Evolutionary conservation across 1,140 invertebrate species (phyloP).

Genomic region (Zaprionus nigranus): DNA sequence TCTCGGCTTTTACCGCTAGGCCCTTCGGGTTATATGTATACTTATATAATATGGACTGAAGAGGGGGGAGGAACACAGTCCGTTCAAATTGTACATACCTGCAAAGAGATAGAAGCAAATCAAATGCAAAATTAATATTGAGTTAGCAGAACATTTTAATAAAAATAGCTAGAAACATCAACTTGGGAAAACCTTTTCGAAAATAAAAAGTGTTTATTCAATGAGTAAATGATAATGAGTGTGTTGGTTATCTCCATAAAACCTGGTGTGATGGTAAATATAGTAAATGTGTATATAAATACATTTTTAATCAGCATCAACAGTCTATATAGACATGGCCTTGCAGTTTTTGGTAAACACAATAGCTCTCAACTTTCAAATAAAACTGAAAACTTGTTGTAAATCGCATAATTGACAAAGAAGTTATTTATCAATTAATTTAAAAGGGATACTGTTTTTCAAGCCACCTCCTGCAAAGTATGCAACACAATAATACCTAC

Average conservation of each 20-base stretch:
- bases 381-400: too few relatives aligned
- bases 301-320: too few relatives aligned
- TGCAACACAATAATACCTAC: too few relatives aligned
- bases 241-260: not conserved
- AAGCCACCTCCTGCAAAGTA: too few relatives aligned
- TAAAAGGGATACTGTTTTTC: too few relatives aligned
- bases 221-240: not conserved
- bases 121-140: slow-evolving; percentile 6
- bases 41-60: not conserved
- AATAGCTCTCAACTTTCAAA: too few relatives aligned
- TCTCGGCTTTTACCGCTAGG: slow-evolving; percentile 6
- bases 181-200: not conserved
- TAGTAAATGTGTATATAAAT: too few relatives aligned
- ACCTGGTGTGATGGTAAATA: too few relatives aligned
- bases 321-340: too few relatives aligned
- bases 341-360: too few relatives aligned
- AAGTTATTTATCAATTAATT: too few relatives aligned
- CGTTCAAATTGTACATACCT: slow-evolving; percentile 41
- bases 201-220: not conserved
- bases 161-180: not conserved
- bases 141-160: not conserved
- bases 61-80: not conserved
- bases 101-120: slow-evolving; percentile 25
- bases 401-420: too few relatives aligned
- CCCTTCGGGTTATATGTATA: not conserved